These are phyloP conservation scores for Panagrolaimus sp. DNA, from an alignment of 1,140 invertebrate species.

Conservation along the genomic window DNA sequence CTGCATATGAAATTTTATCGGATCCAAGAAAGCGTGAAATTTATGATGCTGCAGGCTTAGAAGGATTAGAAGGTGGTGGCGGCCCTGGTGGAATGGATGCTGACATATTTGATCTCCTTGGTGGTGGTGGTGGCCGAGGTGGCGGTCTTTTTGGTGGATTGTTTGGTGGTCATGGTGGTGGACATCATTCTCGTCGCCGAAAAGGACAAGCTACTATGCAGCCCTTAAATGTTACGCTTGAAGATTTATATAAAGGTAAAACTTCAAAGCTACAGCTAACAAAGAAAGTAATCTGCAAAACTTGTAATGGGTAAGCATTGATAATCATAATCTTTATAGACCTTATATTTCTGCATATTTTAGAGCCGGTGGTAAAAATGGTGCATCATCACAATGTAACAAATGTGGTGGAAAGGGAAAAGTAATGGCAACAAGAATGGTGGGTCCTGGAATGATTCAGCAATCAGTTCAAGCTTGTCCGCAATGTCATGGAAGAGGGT, in stretches of 20 bases:
- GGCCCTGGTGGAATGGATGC: conserved; percentile 24
- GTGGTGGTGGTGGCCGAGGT: conserved; percentile 41
- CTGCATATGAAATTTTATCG: conserved; percentile 77
- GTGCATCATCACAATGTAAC: conserved; percentile 52
- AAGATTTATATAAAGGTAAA: conserved; percentile 63
- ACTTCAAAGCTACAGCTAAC: conserved; percentile 62
- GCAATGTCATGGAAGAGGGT: conserved; percentile 59
- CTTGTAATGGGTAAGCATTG: conserved; percentile 62
- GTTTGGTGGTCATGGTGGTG: conserved; percentile 33
- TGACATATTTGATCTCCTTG: conserved; percentile 34
- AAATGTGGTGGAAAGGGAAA: conserved; percentile 61
- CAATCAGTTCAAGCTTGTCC: conserved; percentile 42
- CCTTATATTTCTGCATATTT: conserved; percentile 20
- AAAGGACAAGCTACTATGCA: conserved; percentile 58
- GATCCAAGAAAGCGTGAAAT: conserved; percentile 65
- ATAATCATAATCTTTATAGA: background rate
- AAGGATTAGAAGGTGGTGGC: conserved; percentile 67
- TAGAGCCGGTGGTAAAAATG: conserved; percentile 60
- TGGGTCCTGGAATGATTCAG: conserved; percentile 63
- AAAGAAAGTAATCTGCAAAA: conserved; percentile 61
- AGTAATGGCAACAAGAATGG: conserved; percentile 57
- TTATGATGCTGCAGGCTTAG: conserved; percentile 74
- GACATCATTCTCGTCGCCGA: conserved; percentile 25
- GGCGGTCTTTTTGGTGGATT: conserved; percentile 29
- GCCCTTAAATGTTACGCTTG: conserved; percentile 60